Evolutionary conservation across 2,797 vertebrate species (phyloP), one percentile per base, ranked within the genome.

Genomic region (Mastacembelus armatus): DNA sequence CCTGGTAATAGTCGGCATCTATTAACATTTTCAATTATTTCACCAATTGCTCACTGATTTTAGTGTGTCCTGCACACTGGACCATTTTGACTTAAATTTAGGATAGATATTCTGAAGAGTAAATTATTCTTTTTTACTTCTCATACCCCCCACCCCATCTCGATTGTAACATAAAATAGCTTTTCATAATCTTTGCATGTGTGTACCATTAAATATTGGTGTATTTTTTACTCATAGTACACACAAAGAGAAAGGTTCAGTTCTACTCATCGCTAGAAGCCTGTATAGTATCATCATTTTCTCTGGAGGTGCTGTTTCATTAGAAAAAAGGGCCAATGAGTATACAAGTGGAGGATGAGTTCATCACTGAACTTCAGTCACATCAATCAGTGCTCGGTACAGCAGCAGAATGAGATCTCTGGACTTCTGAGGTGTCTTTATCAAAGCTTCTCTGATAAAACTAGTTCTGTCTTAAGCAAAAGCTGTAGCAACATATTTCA

Each of bases 261-360:
- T 39, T 55, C 4, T 11, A 7, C 35, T 58, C 27, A 54, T 56
- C 79, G n/a, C n/a, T n/a, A n/a, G 65, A 75, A 60, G 64, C 49
- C 77, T 57, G 66, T 38, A 35, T 45, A 73, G 49, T 55, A 59
- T 73, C 64, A 67, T 74, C 64, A 68, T 74, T 71, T 74, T 59
- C 81, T 78, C 73, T 29, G 21, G 54, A 75, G 83, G n/a, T n/a
- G n/a, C n/a, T n/a, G 67, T 76, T 80, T 84, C 74, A 89, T 91
- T 85, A 84, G 66, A n/a, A 78, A 80, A 81, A 80, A 66, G 70
- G 68, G 83, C 57, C 71, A 57, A 65, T 79, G 73, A 62, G 69
- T 42, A 52, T 66, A 73, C 73, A 66, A 65, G 61, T 35, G 2
- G 77, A 74, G 58, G 80, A 65, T n/a, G 42, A 78, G 80, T 85